Percentiles rank a stretch among this genome's conserved stretches.
These are phyloP conservation scores for Phrynocephalus guinanensis DNA, from an alignment of 2,797 vertebrate species.

Conservation along the genomic window DNA sequence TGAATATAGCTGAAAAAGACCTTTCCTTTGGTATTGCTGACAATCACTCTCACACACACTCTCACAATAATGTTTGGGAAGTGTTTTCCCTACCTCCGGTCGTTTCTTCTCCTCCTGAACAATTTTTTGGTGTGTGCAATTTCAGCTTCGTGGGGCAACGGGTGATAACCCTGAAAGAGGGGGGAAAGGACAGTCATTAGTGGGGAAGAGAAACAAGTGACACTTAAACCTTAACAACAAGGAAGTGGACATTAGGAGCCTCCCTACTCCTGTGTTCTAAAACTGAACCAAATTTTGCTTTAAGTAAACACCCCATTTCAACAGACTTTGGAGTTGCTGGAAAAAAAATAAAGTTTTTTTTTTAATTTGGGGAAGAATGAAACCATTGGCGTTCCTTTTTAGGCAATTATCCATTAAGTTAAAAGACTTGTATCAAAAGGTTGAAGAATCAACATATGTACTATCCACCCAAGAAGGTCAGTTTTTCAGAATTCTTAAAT, in stretches of 20 bases:
- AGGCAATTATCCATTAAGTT: background rate
- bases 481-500: background rate
- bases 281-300: background rate
- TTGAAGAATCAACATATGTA: background rate
- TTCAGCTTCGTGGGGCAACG: constrained; percentile 92
- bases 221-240: fast-evolving
- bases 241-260: background rate
- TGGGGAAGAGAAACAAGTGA: fast-evolving
- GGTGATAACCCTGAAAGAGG: constrained; percentile 87
- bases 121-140: constrained; percentile 97
- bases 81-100: constrained; percentile 86
- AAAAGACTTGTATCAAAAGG: background rate
- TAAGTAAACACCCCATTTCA: background rate
- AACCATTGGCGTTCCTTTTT: too few species aligned
- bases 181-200: background rate
- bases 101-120: constrained; percentile 91
- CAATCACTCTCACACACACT: background rate
- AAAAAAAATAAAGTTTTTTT: background rate
- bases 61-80: fast-evolving
- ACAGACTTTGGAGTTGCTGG: background rate
- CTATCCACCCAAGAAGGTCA: background rate
- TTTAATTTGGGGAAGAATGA: background rate
- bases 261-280: background rate
- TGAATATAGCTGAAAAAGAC: too few species aligned
- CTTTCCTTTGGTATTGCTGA: too few species aligned